phyloP scores from a whole-genome alignment of 2,888 invertebrate species.

The Trichopoda pennipes region DNA sequence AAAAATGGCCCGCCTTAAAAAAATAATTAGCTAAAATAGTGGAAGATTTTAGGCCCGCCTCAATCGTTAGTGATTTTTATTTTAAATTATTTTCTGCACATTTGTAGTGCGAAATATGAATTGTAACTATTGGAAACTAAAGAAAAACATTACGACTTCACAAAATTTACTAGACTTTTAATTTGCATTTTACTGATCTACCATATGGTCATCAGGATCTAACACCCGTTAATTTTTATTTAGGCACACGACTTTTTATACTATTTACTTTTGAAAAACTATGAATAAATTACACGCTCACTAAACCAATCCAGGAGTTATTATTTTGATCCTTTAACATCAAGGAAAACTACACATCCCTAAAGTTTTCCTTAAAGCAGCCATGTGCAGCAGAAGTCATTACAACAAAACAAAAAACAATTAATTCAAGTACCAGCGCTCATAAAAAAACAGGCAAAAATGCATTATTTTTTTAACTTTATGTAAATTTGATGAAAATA shows the following conservation, averaged over 20 bases:
- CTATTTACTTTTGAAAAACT: slow-evolving; percentile 40
- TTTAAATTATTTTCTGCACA: no score
- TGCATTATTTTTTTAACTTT: slow-evolving; percentile 27
- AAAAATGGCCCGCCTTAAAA: no score
- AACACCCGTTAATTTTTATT: slow-evolving; percentile 21
- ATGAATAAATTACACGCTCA: slow-evolving; percentile 69
- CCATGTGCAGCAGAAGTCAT: background rate
- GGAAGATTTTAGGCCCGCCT: background rate
- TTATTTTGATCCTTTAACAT: slow-evolving; percentile 30
- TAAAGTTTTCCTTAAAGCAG: slow-evolving; percentile 41
- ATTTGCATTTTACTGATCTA: slow-evolving; percentile 2
- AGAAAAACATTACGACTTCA: no score
- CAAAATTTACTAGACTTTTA: no score
- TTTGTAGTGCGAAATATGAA: no score
- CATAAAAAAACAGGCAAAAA: slow-evolving; percentile 11
- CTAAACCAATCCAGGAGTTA: slow-evolving; percentile 12
- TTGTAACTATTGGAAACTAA: no score
- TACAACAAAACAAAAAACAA: no score
- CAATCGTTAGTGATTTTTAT: no score
- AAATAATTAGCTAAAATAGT: background rate
- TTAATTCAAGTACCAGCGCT: background rate
- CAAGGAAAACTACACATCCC: slow-evolving; percentile 53
- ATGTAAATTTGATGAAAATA: slow-evolving; percentile 43
- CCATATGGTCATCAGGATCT: slow-evolving; percentile 35
- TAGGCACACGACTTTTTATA: slow-evolving; percentile 22